phyloP scores from a whole-genome alignment of 2,113 vertebrate genomes.

The Eublepharis macularius region DNA sequence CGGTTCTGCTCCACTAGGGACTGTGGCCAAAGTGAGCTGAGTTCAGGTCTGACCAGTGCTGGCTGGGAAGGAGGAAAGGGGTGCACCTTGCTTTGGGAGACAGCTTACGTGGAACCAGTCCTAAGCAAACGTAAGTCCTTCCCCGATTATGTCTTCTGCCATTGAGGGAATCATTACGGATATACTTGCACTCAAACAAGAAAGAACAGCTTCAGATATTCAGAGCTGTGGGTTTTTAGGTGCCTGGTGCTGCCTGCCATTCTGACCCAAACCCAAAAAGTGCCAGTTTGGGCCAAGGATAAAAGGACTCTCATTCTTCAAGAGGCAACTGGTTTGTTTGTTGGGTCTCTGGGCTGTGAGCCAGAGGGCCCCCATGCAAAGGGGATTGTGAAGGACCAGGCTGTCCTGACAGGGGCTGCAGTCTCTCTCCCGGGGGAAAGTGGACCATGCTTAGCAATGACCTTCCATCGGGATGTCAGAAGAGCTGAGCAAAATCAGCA shows the following conservation, averaged over 20 bases:
- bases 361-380: neutral
- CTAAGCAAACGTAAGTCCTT: neutral
- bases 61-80: too few species aligned
- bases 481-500: neutral
- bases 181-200: neutral
- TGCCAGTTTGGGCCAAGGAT: neutral
- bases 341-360: neutral
- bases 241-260: neutral
- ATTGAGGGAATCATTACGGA: neutral
- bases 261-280: neutral
- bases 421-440: rapidly evolving
- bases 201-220: too few species aligned
- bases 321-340: neutral
- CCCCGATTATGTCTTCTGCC: too few species aligned
- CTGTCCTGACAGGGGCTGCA: too few species aligned
- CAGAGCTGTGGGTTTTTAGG: neutral
- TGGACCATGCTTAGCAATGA: neutral
- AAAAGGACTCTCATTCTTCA: too few species aligned
- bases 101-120: too few species aligned
- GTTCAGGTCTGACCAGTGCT: too few species aligned
- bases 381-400: neutral
- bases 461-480: neutral
- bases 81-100: too few species aligned
- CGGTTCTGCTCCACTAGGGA: too few species aligned
- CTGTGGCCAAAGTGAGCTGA: too few species aligned